A percentile compares a stretch with the other conserved stretches of the same genome.
Evolutionary conservation across 2,888 invertebrate genomes (phyloP).

Genomic region (Caenorhabditis imperialis): DNA sequence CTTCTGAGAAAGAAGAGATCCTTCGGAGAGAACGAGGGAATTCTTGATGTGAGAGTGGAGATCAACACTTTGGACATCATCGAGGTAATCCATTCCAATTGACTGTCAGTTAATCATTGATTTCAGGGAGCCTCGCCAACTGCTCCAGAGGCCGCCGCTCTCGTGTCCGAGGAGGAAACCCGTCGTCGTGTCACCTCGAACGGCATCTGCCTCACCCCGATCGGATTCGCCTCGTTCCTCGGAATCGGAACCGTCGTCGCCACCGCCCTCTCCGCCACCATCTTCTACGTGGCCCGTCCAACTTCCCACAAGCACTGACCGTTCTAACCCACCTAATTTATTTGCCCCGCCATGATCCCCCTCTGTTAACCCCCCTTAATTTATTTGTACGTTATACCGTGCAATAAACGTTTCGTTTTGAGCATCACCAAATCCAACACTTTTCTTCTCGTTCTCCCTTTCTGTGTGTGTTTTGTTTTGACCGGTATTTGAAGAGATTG

Average conservation of each 20-base stretch:
- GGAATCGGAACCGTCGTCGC: conserved; percentile 61
- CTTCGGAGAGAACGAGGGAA: conserved; percentile 57
- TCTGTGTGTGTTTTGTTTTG: conserved; percentile 20
- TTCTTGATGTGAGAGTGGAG: conserved; percentile 68
- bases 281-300: conserved; percentile 62
- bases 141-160: conserved; percentile 54
- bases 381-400: conserved; percentile 51
- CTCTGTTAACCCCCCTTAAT: conserved; percentile 9
- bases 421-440: conserved; percentile 27
- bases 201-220: conserved; percentile 61
- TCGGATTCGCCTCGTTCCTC: conserved; percentile 65
- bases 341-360: conserved; percentile 45
- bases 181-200: conserved; percentile 27
- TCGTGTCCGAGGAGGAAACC: conserved; percentile 38
- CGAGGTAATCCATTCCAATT: conserved; percentile 50
- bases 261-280: conserved; percentile 61
- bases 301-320: conserved; percentile 53
- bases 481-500: conserved; percentile 42
- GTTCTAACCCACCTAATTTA: conserved; percentile 35
- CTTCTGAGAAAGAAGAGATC: conserved; percentile 61
- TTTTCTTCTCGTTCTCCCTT: too few species aligned
- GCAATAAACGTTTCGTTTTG: conserved; percentile 47
- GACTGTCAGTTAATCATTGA: background rate
- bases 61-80: conserved; percentile 67
- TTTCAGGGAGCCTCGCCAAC: conserved; percentile 46